Base-by-base conservation (phyloP, 2,888 invertebrate genomes). In the Colletes collaris region DNA sequence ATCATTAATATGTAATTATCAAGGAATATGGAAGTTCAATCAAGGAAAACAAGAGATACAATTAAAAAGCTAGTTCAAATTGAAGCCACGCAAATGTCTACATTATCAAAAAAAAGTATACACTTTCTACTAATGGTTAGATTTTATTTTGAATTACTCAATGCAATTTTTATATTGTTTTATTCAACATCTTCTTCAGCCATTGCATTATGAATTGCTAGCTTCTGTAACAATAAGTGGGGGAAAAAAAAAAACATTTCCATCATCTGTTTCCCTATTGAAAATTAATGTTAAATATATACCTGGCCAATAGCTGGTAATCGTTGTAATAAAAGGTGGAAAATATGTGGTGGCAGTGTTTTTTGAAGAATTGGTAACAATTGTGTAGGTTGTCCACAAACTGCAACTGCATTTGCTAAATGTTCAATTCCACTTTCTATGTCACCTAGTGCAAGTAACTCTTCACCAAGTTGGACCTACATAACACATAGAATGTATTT, bases 321-420 rank as follows among this genome's bases (percentile, higher is more conserved):
- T 93, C 97, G 96, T 93, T 97, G 96, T 83, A 98, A 94, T 40
- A 99, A 95, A 90, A 98, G 94, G 89, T 97, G 96, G 95, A 99
- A 99, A 93, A 99, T 97, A 90, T 97, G 97, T 27, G 98, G 97
- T 73, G 99, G 99, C 93, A 99, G 95, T 50, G 99, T 98, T 93
- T 98, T 98, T 93, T 99, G 98, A 70, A 99, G 95, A 79, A 98
- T 96, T 91, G 97, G 96, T 65, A 99, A 95, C 68, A 99, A 94
- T 92, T 98, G 97, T 89, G 97, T 96, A 0, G 98, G 97, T 93
- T 99, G 98, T 11, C 98, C 99, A 92, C 99, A 99, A 40, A 99
- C 97, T 4, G 98, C 97, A n/a, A 99, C 97, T 8, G 99, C 99
- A 93, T 98, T 98, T 58, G 98, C 97, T 86, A 99, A 95, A 94